Evolutionary conservation across 2,888 invertebrate species (phyloP).

Genomic region (Cryptosula pallasiana): DNA sequence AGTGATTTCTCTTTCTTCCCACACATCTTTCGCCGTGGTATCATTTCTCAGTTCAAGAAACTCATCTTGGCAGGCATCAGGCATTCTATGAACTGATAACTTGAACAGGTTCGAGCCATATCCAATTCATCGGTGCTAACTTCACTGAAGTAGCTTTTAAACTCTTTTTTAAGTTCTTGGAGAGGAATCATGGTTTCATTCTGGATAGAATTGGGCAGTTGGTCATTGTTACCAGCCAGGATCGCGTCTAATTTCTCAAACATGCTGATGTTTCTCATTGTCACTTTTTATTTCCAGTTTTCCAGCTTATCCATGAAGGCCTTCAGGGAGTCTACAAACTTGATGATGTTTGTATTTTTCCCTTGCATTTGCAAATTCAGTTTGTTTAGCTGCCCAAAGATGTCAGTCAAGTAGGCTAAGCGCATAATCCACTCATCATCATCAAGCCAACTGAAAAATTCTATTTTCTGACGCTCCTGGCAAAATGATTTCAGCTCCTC

Average conservation of each 20-base stretch:
- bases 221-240: neutral
- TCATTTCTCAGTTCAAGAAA: neutral
- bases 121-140: neutral
- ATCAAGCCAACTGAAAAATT: neutral
- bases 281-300: neutral
- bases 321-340: neutral
- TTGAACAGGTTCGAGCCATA: neutral
- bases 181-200: neutral
- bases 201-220: neutral
- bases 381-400: neutral
- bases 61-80: neutral
- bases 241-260: neutral
- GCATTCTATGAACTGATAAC: neutral
- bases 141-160: conserved; percentile 8
- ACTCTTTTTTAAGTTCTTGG: neutral
- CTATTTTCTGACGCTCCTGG: neutral
- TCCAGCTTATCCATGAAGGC: neutral
- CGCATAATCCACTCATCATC: neutral
- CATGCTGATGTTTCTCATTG: neutral
- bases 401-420: conserved; percentile 6
- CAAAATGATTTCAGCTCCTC: neutral
- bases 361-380: conserved; percentile 15
- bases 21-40: neutral
- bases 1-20: neutral
- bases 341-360: neutral